Conservation (phyloP, 2,888 invertebrate species). For the Sphaerophoria rueppellii region DNA sequence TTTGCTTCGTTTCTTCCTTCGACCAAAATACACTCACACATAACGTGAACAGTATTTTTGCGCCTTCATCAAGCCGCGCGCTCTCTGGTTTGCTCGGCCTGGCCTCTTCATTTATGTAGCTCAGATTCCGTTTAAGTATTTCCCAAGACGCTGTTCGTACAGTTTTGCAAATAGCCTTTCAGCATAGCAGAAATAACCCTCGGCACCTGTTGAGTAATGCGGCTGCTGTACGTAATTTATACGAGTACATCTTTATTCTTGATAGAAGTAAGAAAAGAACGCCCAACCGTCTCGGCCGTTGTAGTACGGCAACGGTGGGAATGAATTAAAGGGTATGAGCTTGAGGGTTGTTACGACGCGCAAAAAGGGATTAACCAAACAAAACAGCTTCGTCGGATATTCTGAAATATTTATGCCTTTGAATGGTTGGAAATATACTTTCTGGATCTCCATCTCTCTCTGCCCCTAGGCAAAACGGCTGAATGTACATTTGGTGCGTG, state of each 20-base stretch:
- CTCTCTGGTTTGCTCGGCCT: neutral
- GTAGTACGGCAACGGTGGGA: neutral
- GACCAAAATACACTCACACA: neutral
- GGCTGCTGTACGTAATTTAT: slow-evolving; percentile 56
- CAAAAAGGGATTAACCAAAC: slow-evolving; percentile 51
- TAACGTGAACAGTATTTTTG: neutral
- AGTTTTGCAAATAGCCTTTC: slow-evolving; percentile 57
- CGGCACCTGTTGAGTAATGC: slow-evolving; percentile 71
- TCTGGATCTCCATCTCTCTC: neutral
- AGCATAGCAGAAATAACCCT: slow-evolving; percentile 53
- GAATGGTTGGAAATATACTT: slow-evolving; percentile 26
- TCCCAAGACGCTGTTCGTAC: slow-evolving; percentile 67
- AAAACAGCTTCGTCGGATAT: slow-evolving; percentile 29
- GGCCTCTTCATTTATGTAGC: slow-evolving; percentile 27
- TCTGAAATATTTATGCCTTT: slow-evolving; percentile 48
- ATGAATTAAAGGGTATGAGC: slow-evolving; percentile 17
- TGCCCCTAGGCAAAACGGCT: neutral
- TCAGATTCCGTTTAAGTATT: slow-evolving; percentile 58
- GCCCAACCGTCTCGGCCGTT: neutral
- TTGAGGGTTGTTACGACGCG: slow-evolving; percentile 34
- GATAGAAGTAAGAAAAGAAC: slow-evolving; percentile 2
- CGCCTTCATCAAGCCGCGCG: too few species aligned
- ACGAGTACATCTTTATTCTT: slow-evolving; percentile 43
- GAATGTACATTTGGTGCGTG: neutral
- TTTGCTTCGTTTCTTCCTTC: slow-evolving; percentile 5